Conservation (phyloP, 2,797 vertebrate species). For the Emys orbicularis region DNA sequence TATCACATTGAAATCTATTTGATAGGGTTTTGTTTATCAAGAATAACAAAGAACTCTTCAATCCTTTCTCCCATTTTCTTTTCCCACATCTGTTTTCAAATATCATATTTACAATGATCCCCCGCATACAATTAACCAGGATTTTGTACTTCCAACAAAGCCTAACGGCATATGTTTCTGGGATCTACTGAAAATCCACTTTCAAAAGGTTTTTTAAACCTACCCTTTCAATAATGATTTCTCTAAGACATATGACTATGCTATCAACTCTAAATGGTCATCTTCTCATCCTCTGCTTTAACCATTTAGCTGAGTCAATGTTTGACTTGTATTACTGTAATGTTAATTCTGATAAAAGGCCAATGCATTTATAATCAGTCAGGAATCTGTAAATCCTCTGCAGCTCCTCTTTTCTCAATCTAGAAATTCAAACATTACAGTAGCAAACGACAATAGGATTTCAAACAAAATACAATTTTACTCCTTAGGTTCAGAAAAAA, state of each 20-base stretch:
- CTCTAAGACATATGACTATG: not conserved
- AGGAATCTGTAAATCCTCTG: constrained; percentile 14
- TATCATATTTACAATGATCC: constrained; percentile 48
- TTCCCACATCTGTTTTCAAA: constrained; percentile 46
- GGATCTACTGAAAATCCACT: constrained; percentile 43
- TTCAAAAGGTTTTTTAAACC: constrained; percentile 18
- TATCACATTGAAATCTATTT: constrained; percentile 34
- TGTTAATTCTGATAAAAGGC: constrained; percentile 21
- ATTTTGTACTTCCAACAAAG: constrained; percentile 40
- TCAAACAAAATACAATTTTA: constrained; percentile 34
- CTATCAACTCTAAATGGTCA: not conserved
- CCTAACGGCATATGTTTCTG: not conserved
- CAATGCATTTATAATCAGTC: constrained; percentile 21
- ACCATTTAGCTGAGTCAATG: constrained; percentile 12
- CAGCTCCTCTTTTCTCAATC: not conserved
- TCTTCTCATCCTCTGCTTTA: not conserved
- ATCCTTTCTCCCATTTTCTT: constrained; percentile 27
- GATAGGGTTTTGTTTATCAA: constrained; percentile 19
- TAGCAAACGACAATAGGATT: not conserved
- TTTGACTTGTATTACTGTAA: constrained; percentile 10
- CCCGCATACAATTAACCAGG: constrained; percentile 27
- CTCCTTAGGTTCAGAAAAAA: constrained; percentile 16
- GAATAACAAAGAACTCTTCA: not conserved
- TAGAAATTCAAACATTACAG: constrained; percentile 13
- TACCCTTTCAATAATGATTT: constrained; percentile 10